Percentiles rank a stretch among this genome's conserved stretches.
Conservation (phyloP, 2,797 vertebrate genomes). For the Protosalanx chinensis region DNA sequence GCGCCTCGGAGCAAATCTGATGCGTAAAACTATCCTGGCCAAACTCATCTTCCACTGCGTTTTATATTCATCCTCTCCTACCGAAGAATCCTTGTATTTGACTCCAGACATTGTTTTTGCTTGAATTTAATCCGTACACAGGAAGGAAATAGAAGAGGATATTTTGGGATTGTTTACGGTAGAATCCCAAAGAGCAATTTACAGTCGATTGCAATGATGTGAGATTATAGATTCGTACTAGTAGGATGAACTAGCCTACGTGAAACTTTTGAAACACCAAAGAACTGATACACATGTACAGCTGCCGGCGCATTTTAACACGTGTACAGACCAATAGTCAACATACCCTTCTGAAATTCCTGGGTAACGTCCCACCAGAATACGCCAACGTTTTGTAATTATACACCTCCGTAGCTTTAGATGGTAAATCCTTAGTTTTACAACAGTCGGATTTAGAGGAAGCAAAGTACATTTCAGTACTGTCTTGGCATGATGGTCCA, state of each 20-base stretch:
- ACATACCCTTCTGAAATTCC: conserved; percentile 79
- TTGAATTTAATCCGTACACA: neutral
- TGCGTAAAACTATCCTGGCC: neutral
- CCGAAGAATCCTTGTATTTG: conserved; percentile 11
- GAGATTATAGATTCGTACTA: too few species aligned
- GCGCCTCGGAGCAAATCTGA: neutral
- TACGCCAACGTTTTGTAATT: conserved; percentile 85
- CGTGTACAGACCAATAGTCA: neutral
- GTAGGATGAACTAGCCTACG: too few species aligned
- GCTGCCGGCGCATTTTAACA: too few species aligned
- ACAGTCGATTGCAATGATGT: too few species aligned
- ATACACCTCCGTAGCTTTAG: conserved; percentile 65
- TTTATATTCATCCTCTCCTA: neutral
- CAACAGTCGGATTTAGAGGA: conserved; percentile 79
- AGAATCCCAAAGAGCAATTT: too few species aligned
- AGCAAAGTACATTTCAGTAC: conserved; percentile 75
- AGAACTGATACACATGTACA: too few species aligned
- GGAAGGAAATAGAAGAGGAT: neutral
- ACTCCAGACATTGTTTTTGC: conserved; percentile 10
- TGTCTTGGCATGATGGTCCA: conserved; percentile 53
- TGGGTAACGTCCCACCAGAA: conserved; percentile 90
- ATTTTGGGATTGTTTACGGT: too few species aligned
- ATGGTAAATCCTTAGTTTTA: conserved; percentile 63
- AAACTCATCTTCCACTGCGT: neutral
- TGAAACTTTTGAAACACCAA: too few species aligned